Evolutionary conservation across 2,113 vertebrate genomes (phyloP).

Genomic region (Microcebus tavaratra): DNA sequence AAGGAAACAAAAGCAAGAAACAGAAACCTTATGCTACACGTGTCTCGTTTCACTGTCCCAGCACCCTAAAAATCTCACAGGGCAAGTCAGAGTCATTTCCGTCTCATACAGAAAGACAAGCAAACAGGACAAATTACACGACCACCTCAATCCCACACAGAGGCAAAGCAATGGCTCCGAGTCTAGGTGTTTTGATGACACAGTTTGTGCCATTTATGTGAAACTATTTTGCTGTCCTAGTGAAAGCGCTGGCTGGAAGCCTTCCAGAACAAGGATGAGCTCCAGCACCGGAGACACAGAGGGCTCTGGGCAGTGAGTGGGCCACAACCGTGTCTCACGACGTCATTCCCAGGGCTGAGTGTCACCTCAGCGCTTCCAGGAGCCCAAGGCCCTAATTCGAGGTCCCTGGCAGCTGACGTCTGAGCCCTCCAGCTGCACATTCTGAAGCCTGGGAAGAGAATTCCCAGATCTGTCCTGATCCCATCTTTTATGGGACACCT

Average conservation of each 20-base stretch:
- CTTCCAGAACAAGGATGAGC: not conserved
- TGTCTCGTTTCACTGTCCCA: not conserved
- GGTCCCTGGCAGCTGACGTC: not conserved
- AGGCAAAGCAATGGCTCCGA: not conserved
- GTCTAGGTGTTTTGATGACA: not conserved
- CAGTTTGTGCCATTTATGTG: not conserved
- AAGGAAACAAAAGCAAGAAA: not conserved
- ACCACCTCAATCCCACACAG: not conserved
- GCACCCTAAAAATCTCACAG: not conserved
- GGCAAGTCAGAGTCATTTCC: not conserved
- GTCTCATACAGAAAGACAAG: not conserved
- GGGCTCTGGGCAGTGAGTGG: not conserved
- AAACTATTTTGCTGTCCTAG: not conserved
- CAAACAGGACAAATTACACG: not conserved
- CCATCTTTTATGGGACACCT: not conserved
- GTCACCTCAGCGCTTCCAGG: not conserved
- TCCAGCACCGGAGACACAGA: rapidly evolving
- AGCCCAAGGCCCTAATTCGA: not conserved
- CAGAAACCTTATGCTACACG: not conserved
- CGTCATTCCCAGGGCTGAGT: not conserved
- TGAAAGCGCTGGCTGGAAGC: not conserved
- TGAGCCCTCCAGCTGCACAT: not conserved
- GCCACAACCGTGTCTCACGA: no score
- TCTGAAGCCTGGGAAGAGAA: not conserved
- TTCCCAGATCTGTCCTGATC: not conserved